phyloP scores from a whole-genome alignment of 2,113 vertebrate species.

The Istiophorus platypterus region DNA sequence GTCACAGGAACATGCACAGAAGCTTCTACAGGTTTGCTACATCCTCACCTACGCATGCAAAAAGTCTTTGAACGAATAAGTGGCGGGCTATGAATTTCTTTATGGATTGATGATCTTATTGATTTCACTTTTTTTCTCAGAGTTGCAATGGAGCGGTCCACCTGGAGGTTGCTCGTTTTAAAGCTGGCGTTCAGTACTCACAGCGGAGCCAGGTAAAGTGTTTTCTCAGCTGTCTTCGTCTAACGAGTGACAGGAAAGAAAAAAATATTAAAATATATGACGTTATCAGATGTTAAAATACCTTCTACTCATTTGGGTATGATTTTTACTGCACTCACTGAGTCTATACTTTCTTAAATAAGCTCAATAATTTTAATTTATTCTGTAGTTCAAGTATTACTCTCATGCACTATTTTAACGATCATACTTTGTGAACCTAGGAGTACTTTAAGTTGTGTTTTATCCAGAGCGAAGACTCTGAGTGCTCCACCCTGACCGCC shows the following conservation, averaged over 20 bases:
- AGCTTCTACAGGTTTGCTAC: conserved; percentile 89
- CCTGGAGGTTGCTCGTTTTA: conserved; percentile 94
- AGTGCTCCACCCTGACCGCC: conserved; percentile 74
- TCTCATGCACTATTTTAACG: conserved; percentile 55
- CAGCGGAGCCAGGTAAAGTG: conserved; percentile 90
- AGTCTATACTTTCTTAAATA: not conserved
- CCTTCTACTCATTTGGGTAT: not conserved
- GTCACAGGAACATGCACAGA: conserved; percentile 90
- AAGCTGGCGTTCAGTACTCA: conserved; percentile 88
- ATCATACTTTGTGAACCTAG: conserved; percentile 70
- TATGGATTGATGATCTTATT: not conserved
- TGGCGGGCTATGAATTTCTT: not conserved
- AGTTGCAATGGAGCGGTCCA: conserved; percentile 88
- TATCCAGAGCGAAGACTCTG: conserved; percentile 81
- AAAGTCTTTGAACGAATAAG: not conserved
- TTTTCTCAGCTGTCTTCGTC: not conserved
- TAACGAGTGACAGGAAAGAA: not conserved
- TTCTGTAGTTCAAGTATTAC: not conserved
- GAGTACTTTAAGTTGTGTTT: conserved; percentile 81
- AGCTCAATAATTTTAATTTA: not conserved
- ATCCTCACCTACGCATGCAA: not conserved
- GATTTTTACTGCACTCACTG: not conserved
- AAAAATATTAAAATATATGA: not conserved
- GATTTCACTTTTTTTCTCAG: conserved; percentile 78
- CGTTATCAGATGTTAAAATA: not conserved